phyloP scores from a whole-genome alignment of 2,797 vertebrate species.

The Syngnathus acus region DNA sequence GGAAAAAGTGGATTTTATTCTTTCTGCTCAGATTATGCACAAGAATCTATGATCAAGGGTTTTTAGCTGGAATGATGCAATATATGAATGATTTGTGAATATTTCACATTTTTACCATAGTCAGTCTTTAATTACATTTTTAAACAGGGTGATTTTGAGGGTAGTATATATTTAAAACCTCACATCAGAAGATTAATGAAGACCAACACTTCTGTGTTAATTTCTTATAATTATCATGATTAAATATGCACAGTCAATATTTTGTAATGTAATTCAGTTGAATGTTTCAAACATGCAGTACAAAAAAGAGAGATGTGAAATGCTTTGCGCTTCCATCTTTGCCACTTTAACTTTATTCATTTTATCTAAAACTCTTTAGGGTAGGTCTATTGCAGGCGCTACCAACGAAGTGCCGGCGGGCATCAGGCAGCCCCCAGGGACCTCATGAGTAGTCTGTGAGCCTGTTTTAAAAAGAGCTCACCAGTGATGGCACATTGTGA shows the following conservation, averaged over 20 bases:
- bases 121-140: slow-evolving; percentile 45
- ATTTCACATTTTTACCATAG: slow-evolving; percentile 31
- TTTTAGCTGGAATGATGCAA: slow-evolving; percentile 24
- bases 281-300: not conserved
- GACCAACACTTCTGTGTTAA: slow-evolving; percentile 20
- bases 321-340: too few species aligned
- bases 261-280: too few species aligned
- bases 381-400: too few species aligned
- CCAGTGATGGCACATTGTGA: too few species aligned
- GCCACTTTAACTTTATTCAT: too few species aligned
- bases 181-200: slow-evolving; percentile 15
- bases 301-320: not conserved
- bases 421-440: too few species aligned
- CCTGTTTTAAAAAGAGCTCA: too few species aligned
- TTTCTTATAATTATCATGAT: slow-evolving; percentile 23
- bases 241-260: too few species aligned
- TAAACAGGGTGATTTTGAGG: slow-evolving; percentile 36
- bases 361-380: too few species aligned
- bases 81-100: slow-evolving; percentile 34
- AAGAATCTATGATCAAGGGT: slow-evolving; percentile 39
- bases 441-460: too few species aligned
- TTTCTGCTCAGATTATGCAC: slow-evolving; percentile 55
- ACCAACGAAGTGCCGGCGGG: too few species aligned
- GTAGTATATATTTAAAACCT: not conserved
- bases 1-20: slow-evolving; percentile 40